Evolutionary conservation across 2,888 invertebrate species (phyloP), one percentile per base, ranked within the genome.

Genomic region (Watsonalla binaria): DNA sequence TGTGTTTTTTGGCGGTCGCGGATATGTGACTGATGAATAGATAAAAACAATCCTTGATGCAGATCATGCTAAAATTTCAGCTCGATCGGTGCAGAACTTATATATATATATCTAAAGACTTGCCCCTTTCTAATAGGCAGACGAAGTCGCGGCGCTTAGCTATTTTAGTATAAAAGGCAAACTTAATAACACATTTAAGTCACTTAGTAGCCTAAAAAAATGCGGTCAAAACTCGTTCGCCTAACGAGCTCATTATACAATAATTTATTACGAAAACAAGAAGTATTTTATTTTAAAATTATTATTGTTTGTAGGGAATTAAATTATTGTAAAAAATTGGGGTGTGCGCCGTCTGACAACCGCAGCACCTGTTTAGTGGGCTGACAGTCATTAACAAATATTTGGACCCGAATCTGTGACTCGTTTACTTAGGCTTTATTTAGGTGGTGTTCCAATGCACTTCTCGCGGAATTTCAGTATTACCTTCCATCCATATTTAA

Each of bases 291-390:
- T 78, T 82, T 76, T 77, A 71, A 73, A 70, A 72, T 80, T 82
- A 80, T 82, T 78, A 76, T 74, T 71, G 68, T 61, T 70, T 74
- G 64, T 69, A 66, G 64, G 62, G 66, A 67, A 64, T 71, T 11
- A 64, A 72, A 68, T 78, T 76, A 79, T 81, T 78, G 78, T 72
- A 68, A 76, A 72, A 73, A 72, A 73, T 73, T 73, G 60, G 72
- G 75, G 76, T 64, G 61, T 63, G 62, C 54, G 65, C 55, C 58
- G 59, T 54, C 59, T 62, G 63, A 55, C 54, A 56, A 67, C 57
- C 61, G 64, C 46, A 50, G 68, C 82, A 82, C 80, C 82, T 82
- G 83, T 80, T 66, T 68, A 24, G 64, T 65, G 54, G 60, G 54
- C 65, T 57, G 68, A 65, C 62, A 62, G 62, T 69, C 73, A 78